Base-by-base conservation (phyloP, 1,140 invertebrate species). In the Polypedilum vanderplanki region DNA sequence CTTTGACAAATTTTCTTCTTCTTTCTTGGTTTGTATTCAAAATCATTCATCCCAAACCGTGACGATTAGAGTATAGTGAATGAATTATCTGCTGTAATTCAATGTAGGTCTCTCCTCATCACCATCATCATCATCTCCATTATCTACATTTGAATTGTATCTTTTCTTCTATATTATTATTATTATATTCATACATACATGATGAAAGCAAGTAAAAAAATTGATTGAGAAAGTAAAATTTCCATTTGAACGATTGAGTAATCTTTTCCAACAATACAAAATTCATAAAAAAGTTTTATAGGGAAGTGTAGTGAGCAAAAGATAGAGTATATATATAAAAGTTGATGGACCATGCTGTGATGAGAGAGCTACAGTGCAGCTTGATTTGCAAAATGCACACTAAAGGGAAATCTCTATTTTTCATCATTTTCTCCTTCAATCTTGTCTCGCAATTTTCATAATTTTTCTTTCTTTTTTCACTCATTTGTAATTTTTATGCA, bases 161-260 rank as follows among this genome's bases (percentile, higher is more conserved):
- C 24, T 33, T 33, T 33, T 33, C 24, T 33, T 5, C 24, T 33
- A 1, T 33, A 33, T 33, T 33, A 33, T 33, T 33, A 33, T 33
- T 33, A 33, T 33, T 33, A 57, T 57, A 57, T 57, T n/a, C 46
- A 57, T 57, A n/a, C n/a, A n/a, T n/a, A 57, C 4, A 57, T 57
- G 46, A 12, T 57, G 46, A 57, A 57, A 57, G 46, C 9, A n/a
- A 57, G 24, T 5, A 57, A 57, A 57, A 57, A 12, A 57, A 57
- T 57, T 57, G 46, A 57, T 57, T 57, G 46, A 57, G 46, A 57
- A 57, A 57, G 46, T 57, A 57, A 12, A 57, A 57, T 57, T 57
- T 57, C 46, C 46, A 57, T 57, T 57, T 57, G 46, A 57, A 57
- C 46, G 46, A 57, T 57, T 57, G 46, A 57, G 46, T 57, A 57